Base-by-base conservation (phyloP, 1,140 invertebrate genomes). In the Calephelis nemesis region DNA sequence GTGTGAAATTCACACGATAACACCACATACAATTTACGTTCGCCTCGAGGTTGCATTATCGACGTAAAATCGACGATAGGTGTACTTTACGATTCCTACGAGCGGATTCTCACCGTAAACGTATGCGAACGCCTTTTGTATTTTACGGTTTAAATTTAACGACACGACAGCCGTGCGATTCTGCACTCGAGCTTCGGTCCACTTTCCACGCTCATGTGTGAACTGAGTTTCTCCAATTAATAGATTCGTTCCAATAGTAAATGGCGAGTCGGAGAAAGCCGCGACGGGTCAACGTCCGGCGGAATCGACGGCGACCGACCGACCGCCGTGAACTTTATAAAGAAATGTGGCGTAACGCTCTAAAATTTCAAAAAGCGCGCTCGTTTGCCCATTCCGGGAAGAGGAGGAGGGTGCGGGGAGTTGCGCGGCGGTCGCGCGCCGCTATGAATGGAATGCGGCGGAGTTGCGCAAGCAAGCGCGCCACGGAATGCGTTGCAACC, bases 181-280 rank as follows among this genome's bases (percentile, higher is more conserved):
- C 54, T 54, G 65, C 65, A 60, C 50, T 58, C 52, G 82, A 83
- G 80, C 81, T 84, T 77, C 77, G 74, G 82, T 85, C 84, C 84
- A 86, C 88, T 90, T 91, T 90, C 87, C 85, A 86, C 83, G 81
- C 82, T 87, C 83, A 90, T 89, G 84, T 90, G 87, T 90, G 87
- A 89, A 90, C 84, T 83, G 81, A 89, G 87, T 90, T 91, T 90
- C 88, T 89, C 85, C 87, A 91, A 90, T 91, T 90, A 91, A 90
- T 91, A 90, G 87, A 91, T 90, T 91, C 86, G 88, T 91, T 91
- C 87, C 88, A 89, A 90, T 91, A 88, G 88, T 82, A 90, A 88
- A 88, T 79, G 88, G 84, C 81, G 79, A 80, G 82, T 74, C 78
- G 84, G 86, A 89, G 88, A 90, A 88, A 90, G 85, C 87, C 80